Percentiles rank a stretch among this genome's conserved stretches.
These are phyloP conservation scores for Vanessa atalanta DNA, from an alignment of 1,140 invertebrate genomes.

Conservation along the genomic window DNA sequence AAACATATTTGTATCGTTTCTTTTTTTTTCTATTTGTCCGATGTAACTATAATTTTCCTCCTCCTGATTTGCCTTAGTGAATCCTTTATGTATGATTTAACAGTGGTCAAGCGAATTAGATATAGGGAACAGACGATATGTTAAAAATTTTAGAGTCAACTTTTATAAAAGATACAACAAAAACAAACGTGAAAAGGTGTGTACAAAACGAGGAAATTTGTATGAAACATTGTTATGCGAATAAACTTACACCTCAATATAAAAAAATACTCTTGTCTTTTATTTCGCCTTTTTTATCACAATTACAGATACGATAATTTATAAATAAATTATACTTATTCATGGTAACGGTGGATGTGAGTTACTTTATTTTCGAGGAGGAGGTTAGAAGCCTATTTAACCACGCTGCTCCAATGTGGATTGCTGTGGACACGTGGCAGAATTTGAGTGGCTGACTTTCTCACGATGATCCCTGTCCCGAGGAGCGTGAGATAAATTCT, in stretches of 20 bases:
- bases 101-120: slow-evolving; percentile 77
- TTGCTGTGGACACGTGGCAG: no score
- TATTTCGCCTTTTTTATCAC: slow-evolving; percentile 49
- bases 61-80: slow-evolving; percentile 74
- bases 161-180: slow-evolving; percentile 79
- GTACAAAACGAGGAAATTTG: slow-evolving; percentile 81
- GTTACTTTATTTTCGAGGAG: no score
- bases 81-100: slow-evolving; percentile 72
- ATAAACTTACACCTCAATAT: slow-evolving; percentile 81
- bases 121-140: slow-evolving; percentile 80
- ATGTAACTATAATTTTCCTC: slow-evolving; percentile 67
- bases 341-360: no score
- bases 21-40: slow-evolving; percentile 59
- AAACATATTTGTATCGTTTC: slow-evolving; percentile 63
- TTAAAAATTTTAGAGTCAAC: slow-evolving; percentile 80
- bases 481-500: no score
- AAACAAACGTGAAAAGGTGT: slow-evolving; percentile 78
- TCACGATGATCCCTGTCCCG: no score
- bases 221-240: slow-evolving; percentile 81
- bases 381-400: no score
- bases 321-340: no score
- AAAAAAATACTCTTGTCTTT: slow-evolving; percentile 71
- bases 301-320: neutral
- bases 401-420: no score
- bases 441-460: no score